Evolutionary conservation across 1,140 invertebrate species (phyloP).

Genomic region (Rhyacophila brunnea): DNA sequence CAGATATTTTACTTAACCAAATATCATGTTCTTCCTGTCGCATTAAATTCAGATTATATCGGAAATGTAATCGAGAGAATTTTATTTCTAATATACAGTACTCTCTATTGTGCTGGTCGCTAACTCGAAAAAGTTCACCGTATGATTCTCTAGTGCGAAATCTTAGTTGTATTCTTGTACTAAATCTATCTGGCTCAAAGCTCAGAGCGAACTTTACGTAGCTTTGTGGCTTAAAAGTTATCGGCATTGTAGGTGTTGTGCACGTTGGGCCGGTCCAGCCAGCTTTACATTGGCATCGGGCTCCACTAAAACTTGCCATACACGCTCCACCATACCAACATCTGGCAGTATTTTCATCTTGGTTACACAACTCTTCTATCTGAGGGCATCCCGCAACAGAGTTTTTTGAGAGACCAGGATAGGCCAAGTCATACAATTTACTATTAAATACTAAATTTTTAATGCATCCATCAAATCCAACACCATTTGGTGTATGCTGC

Average conservation of each 20-base stretch:
- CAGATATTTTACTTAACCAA: conserved; percentile 83
- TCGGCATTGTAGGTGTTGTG: conserved; percentile 77
- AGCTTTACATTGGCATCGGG: conserved; percentile 87
- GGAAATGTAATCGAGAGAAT: conserved; percentile 83
- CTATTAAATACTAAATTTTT: conserved; percentile 94
- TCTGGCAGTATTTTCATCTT: conserved; percentile 74
- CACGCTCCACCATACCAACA: conserved; percentile 92
- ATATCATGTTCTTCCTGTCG: conserved; percentile 85
- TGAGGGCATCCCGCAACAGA: conserved; percentile 85
- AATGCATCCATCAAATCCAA: conserved; percentile 93
- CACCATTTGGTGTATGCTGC: conserved; percentile 81
- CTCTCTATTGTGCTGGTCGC: conserved; percentile 91
- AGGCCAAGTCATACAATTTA: conserved; percentile 88
- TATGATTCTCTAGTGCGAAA: conserved; percentile 91
- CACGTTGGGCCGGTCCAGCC: conserved; percentile 89
- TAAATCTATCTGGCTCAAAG: conserved; percentile 89
- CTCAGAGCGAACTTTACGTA: conserved; percentile 95
- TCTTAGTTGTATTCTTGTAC: conserved; percentile 87
- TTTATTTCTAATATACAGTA: conserved; percentile 94
- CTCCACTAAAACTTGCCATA: conserved; percentile 81
- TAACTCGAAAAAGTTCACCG: conserved; percentile 88
- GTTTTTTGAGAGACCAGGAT: conserved; percentile 79
- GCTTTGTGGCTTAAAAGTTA: conserved; percentile 86
- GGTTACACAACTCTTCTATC: conserved; percentile 83
- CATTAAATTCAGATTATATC: conserved; percentile 91